These are phyloP conservation scores for Pelosia muscerda DNA, from an alignment of 2,888 invertebrate genomes.

Conservation along the genomic window DNA sequence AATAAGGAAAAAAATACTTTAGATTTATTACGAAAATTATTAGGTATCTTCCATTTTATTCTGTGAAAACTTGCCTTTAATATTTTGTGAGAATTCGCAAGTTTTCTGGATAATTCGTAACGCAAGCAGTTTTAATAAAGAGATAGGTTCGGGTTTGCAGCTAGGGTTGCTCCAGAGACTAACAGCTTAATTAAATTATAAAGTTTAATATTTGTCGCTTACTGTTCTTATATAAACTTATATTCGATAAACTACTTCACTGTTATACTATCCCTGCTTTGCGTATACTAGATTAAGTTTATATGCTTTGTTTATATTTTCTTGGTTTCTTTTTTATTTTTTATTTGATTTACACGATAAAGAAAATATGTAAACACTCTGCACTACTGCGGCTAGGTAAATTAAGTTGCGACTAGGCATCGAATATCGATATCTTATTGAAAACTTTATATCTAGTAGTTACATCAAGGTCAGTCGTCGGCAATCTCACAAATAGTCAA, in stretches of 20 bases:
- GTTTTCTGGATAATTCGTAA: slow-evolving; percentile 17
- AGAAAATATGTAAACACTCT: too few relatives aligned
- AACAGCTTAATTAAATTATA: slow-evolving; percentile 66
- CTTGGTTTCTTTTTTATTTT: too few relatives aligned
- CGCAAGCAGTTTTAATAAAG: slow-evolving; percentile 30
- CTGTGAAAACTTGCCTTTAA: slow-evolving; percentile 44
- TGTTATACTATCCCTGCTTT: slow-evolving; percentile 15
- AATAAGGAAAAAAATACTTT: slow-evolving; percentile 67
- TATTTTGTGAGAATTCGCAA: slow-evolving; percentile 42
- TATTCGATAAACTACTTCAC: slow-evolving; percentile 30
- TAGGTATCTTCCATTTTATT: slow-evolving; percentile 57
- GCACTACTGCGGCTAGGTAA: too few relatives aligned
- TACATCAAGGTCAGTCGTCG: not conserved
- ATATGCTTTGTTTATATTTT: slow-evolving; percentile 22
- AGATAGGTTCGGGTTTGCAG: slow-evolving; percentile 54
- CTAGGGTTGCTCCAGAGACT: slow-evolving; percentile 56
- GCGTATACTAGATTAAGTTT: slow-evolving; percentile 37
- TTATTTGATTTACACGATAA: too few relatives aligned
- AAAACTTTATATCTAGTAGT: not conserved
- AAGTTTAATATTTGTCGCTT: slow-evolving; percentile 57
- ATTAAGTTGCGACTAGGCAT: not conserved
- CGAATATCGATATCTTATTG: too few relatives aligned
- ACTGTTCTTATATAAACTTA: slow-evolving; percentile 33
- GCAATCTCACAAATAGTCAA: not conserved
- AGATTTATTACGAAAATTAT: slow-evolving; percentile 67